These are phyloP conservation scores for Sebastes nivosus DNA, from an alignment of 2,797 vertebrate species.

Conservation along the genomic window DNA sequence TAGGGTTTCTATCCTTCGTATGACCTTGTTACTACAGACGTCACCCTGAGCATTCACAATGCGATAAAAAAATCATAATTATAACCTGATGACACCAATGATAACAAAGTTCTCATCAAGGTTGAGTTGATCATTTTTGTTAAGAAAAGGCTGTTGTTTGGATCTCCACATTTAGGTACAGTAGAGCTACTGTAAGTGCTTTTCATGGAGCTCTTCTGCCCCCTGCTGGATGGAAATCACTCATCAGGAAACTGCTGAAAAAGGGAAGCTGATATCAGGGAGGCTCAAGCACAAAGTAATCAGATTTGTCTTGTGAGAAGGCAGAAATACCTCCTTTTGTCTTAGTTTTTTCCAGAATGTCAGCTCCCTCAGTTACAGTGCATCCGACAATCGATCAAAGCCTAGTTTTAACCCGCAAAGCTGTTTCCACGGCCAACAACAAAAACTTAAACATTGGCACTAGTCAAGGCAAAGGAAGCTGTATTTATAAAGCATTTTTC, in stretches of 20 bases:
- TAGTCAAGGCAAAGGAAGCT: accelerated
- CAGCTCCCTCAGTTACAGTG: neutral
- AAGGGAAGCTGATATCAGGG: neutral
- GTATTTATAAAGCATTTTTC: neutral
- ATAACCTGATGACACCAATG: neutral
- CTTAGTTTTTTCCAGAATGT: neutral
- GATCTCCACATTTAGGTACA: neutral
- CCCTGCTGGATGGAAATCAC: conserved; percentile 59
- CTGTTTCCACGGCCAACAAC: neutral
- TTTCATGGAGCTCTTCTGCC: conserved; percentile 65
- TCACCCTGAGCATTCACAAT: neutral
- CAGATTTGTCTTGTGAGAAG: neutral
- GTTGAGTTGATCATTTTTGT: conserved; percentile 4
- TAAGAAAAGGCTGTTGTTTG: neutral
- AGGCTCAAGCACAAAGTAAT: neutral
- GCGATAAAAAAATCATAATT: neutral
- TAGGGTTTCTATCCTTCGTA: neutral
- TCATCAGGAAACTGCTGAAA: neutral
- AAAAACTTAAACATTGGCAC: neutral
- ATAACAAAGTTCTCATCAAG: conserved; percentile 13
- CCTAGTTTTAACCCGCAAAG: neutral
- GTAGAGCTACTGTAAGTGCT: neutral
- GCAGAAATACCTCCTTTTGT: neutral
- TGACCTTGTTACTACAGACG: neutral
- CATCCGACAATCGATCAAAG: neutral